Base-by-base conservation (phyloP, 2,888 invertebrate species). In the Iselma pallidipennis region DNA sequence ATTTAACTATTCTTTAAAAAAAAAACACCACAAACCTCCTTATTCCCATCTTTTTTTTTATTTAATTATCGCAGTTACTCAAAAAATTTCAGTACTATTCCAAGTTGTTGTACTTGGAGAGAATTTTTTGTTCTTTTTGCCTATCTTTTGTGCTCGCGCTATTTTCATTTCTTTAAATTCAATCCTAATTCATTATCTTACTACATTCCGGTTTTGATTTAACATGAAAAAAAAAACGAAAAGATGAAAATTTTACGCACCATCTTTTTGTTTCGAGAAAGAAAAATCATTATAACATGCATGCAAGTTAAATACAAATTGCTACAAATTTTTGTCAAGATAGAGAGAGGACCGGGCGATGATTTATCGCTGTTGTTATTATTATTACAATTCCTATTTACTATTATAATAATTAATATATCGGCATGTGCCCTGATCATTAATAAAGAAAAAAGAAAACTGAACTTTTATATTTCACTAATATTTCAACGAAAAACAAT, bases 401-500 rank as follows among this genome's bases (percentile, higher is more conserved):
- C n/a, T n/a, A 61, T 67, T 69, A 66, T 59, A 63, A 63, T 42
- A 52, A 66, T 60, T 66, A 61, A 67, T 63, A 63, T 64, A 65
- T 63, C 60, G 69, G 63, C 63, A 66, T 67, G 65, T 71, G 70
- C 67, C 66, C 70, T 70, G 69, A 68, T 72, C 71, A 65, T 64
- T 45, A 55, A n/a, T n/a, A n/a, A n/a, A n/a, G n/a, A n/a, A n/a
- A n/a, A n/a, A n/a, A n/a, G n/a, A n/a, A n/a, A n/a, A n/a, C n/a
- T 67, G 61, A 69, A 68, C 49, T 59, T 65, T 70, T 66, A 66
- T 65, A 70, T 65, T 66, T 65, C 67, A 71, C 73, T 73, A 70
- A 63, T 62, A 56, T 67, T 72, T 37, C 76, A 81, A 80, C 79
- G 74, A 77, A 80, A 81, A 81, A 78, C 76, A 78, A 77, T 73